These are phyloP conservation scores for Tympanoctomys barrerae DNA, from an alignment of 2,797 vertebrate species.

Conservation along the genomic window DNA sequence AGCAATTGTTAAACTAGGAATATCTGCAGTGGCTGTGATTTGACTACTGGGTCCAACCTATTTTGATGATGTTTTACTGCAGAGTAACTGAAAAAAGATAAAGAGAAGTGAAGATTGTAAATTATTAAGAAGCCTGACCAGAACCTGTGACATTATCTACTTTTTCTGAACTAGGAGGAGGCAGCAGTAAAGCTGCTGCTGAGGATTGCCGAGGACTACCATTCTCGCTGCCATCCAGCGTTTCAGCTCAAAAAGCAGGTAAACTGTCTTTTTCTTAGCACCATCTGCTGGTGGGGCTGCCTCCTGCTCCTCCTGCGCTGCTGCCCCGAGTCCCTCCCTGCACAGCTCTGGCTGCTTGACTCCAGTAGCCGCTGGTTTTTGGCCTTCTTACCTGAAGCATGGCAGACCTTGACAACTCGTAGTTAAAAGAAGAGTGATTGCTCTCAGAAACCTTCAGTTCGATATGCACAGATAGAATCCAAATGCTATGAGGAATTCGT, in stretches of 20 bases:
- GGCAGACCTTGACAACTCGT: background rate
- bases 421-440: background rate
- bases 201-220: slow-evolving; percentile 80
- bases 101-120: background rate
- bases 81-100: background rate
- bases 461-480: background rate
- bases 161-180: slow-evolving; percentile 83
- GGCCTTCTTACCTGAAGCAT: background rate
- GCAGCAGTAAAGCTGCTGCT: slow-evolving; percentile 71
- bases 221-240: slow-evolving; percentile 87
- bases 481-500: background rate
- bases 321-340: background rate
- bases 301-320: background rate
- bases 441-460: background rate
- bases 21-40: background rate
- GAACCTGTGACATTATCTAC: rapidly evolving
- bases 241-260: slow-evolving; percentile 88
- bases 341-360: background rate
- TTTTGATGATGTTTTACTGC: background rate
- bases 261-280: background rate
- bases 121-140: background rate
- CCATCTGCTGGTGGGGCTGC: background rate
- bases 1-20: background rate
- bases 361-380: background rate
- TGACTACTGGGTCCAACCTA: background rate